Evolutionary conservation across 92 coral and sea anemone species (phyloP).

Genomic region (Porites divaricata): DNA sequence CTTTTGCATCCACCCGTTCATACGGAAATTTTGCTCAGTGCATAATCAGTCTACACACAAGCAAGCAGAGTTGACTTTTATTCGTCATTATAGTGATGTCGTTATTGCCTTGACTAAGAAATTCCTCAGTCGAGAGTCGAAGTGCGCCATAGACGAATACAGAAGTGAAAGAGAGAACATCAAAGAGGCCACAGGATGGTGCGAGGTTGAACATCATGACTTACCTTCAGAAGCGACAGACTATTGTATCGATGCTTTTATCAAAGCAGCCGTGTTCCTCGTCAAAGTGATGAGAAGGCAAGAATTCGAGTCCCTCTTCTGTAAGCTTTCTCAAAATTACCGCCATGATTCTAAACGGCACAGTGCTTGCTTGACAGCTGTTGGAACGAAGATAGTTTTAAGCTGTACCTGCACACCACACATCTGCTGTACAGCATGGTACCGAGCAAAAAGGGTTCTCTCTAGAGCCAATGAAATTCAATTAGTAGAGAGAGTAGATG

Average conservation of each 20-base stretch:
- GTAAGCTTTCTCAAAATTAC: constrained; percentile 38
- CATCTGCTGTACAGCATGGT: constrained; percentile 25
- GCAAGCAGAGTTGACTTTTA: constrained; percentile 30
- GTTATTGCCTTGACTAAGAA: constrained; percentile 15
- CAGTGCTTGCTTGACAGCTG: constrained; percentile 45
- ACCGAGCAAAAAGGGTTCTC: constrained; percentile 37
- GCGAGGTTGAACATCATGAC: constrained; percentile 34
- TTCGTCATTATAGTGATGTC: constrained; percentile 21
- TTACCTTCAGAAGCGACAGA: not conserved
- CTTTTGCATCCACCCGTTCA: constrained; percentile 50
- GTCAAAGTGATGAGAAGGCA: constrained; percentile 54
- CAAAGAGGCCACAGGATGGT: constrained; percentile 53
- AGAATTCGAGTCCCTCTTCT: constrained; percentile 51
- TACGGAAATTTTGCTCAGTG: constrained; percentile 49
- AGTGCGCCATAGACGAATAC: constrained; percentile 48
- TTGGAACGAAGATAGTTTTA: constrained; percentile 50
- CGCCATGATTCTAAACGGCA: constrained; percentile 20
- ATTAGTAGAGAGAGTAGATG: not conserved
- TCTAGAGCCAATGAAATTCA: constrained; percentile 21
- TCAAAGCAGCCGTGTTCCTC: constrained; percentile 43
- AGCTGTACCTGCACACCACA: constrained; percentile 49
- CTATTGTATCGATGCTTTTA: constrained; percentile 43
- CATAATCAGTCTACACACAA: constrained; percentile 5
- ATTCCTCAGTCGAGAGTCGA: constrained; percentile 50
- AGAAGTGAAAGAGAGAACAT: constrained; percentile 57